Conservation (phyloP, 2,797 vertebrate genomes). For the Pogoniulus pusillus region DNA sequence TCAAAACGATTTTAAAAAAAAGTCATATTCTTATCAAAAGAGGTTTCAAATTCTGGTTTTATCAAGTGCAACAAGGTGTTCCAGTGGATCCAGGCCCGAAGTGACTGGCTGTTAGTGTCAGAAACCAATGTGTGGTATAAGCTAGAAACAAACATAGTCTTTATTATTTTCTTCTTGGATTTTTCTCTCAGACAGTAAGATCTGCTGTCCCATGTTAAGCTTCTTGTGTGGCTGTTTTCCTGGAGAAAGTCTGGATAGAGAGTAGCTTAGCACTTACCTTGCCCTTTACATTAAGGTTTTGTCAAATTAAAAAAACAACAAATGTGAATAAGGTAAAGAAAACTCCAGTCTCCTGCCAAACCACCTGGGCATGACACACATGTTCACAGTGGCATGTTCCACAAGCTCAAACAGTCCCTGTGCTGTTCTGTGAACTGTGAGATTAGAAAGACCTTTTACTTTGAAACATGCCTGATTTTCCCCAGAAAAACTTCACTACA, state of each 20-base stretch:
- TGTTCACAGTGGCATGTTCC: neutral
- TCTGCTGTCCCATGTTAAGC: neutral
- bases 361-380: accelerated
- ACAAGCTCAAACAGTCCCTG: neutral
- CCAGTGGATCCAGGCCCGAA: neutral
- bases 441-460: neutral
- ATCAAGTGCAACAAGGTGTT: neutral
- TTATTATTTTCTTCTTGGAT: neutral
- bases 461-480: neutral
- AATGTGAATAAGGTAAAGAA: neutral
- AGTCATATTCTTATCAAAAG: neutral
- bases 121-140: neutral
- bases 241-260: neutral
- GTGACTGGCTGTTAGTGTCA: neutral
- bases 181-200: neutral
- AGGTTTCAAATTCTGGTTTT: neutral
- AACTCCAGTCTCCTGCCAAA: neutral
- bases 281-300: neutral
- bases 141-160: neutral
- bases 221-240: neutral
- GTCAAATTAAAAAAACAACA: neutral
- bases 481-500: neutral
- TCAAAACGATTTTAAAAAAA: neutral
- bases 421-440: neutral
- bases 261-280: neutral